Percentiles rank a stretch among this genome's conserved stretches.
phyloP scores from a whole-genome alignment of 2,888 invertebrate species.

The Lutraria lutraria region DNA sequence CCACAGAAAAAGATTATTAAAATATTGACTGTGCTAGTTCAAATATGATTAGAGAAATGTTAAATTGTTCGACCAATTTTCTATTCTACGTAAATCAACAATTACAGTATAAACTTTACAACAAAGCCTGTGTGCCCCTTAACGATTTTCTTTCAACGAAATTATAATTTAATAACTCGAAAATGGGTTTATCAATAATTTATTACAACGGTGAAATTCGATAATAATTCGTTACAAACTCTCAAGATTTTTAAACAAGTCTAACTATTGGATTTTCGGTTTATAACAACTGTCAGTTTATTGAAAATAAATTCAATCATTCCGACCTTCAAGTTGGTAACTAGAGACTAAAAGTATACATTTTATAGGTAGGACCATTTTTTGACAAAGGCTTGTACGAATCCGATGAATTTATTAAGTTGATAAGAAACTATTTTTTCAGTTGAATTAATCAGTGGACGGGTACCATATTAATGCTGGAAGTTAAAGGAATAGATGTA shows the following conservation, averaged over 20 bases:
- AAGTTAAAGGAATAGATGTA: neutral
- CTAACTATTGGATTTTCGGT: neutral
- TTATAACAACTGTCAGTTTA: conserved; percentile 21
- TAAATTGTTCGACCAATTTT: neutral
- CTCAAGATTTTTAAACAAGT: neutral
- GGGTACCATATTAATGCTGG: neutral
- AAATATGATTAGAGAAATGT: neutral
- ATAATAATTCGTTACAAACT: conserved; percentile 40
- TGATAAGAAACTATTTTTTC: conserved; percentile 36
- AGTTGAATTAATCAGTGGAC: neutral
- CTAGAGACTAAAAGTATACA: conserved; percentile 24
- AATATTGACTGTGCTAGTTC: neutral
- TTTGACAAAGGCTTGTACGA: neutral
- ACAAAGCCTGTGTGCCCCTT: neutral
- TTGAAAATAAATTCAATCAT: neutral
- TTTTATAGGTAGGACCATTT: neutral
- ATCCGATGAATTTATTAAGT: conserved; percentile 27
- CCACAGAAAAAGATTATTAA: neutral
- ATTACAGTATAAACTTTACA: conserved; percentile 6
- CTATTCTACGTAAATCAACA: neutral
- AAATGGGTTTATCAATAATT: neutral
- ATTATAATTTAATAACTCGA: conserved; percentile 32
- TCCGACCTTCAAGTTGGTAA: conserved; percentile 44
- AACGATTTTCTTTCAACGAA: neutral
- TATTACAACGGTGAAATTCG: conserved; percentile 17